phyloP scores from a whole-genome alignment of 2,888 invertebrate genomes.

The Crematogaster levior region DNA sequence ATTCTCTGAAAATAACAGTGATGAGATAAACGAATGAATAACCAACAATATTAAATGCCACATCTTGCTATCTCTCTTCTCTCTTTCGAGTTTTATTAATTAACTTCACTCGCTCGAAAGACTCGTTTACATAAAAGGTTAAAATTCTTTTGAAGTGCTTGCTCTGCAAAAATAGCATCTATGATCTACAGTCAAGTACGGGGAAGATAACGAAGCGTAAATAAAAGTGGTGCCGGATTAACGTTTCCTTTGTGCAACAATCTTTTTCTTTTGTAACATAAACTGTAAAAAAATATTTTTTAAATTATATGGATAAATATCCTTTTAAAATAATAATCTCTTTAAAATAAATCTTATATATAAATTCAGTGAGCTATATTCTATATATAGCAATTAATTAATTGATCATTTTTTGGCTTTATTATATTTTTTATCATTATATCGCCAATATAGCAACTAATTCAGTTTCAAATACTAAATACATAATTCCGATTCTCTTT shows the following conservation, averaged over 20 bases:
- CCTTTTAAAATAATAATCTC: background rate
- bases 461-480: constrained; percentile 1
- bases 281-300: constrained; percentile 9
- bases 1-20: constrained; percentile 54
- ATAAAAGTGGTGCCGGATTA: background rate
- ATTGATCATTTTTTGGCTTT: background rate
- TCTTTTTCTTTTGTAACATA: background rate
- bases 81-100: constrained; percentile 50
- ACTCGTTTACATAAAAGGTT: constrained; percentile 22
- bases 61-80: background rate
- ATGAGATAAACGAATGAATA: constrained; percentile 66
- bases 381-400: background rate
- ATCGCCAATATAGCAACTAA: background rate
- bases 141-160: constrained; percentile 37
- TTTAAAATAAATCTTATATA: constrained; percentile 4
- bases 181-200: constrained; percentile 12
- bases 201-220: background rate
- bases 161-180: constrained; percentile 33
- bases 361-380: background rate
- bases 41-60: constrained; percentile 67
- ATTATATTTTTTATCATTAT: background rate
- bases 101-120: constrained; percentile 21
- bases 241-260: constrained; percentile 3
- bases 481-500: background rate
- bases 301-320: background rate